A percentile compares a stretch with the other conserved stretches of the same genome.
Conservation (phyloP, 2,113 vertebrate genomes). For the Sterrhoptilus dennistouni region DNA sequence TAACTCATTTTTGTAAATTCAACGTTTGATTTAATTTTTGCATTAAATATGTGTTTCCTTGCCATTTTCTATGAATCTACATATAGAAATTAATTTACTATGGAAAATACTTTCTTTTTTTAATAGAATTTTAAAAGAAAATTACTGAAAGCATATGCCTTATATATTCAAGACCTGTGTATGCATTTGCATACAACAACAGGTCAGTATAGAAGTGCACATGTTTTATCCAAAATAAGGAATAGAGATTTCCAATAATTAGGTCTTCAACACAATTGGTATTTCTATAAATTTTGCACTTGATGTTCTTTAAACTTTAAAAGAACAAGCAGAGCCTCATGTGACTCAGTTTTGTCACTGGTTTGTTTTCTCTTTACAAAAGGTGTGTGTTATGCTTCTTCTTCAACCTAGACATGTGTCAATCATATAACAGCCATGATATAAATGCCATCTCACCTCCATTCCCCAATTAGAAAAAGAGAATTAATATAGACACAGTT, state of each 20-base stretch:
- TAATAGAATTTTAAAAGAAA: not conserved
- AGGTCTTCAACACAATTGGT: fast-evolving
- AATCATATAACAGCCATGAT: conserved; percentile 25
- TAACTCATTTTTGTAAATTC: not conserved
- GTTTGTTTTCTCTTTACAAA: not conserved
- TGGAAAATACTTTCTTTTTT: not conserved
- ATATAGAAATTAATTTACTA: not conserved
- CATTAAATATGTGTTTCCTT: not conserved
- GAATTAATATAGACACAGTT: conserved; percentile 24
- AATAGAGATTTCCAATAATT: not conserved
- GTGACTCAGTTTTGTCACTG: not conserved
- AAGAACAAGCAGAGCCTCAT: not conserved
- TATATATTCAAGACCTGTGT: not conserved
- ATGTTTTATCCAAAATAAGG: not conserved
- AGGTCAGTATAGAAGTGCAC: not conserved
- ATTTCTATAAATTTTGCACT: not conserved
- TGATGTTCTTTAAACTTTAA: not conserved
- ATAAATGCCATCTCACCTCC: conserved; percentile 37
- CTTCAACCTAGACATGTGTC: conserved; percentile 8
- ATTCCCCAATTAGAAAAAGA: conserved; percentile 56
- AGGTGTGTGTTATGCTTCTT: not conserved
- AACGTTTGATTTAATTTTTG: not conserved
- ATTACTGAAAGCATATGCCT: not conserved
- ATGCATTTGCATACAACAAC: not conserved
- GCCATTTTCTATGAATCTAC: not conserved